Evolutionary conservation across 1,140 invertebrate genomes (phyloP), one percentile per base, ranked within the genome.

Genomic region (Drosophila pseudoobscura): DNA sequence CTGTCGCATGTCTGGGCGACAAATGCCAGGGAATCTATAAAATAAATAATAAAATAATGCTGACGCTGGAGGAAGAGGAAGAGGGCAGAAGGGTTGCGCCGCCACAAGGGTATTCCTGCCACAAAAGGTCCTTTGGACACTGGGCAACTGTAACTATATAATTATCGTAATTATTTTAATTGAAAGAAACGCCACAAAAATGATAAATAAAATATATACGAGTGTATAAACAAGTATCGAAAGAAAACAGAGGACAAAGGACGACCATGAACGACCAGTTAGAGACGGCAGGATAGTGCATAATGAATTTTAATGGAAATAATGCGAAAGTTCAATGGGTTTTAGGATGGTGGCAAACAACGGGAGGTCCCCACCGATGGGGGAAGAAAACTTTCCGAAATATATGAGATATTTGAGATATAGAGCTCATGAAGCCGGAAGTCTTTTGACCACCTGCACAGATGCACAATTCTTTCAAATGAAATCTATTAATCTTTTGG

Each of bases 91-190:
- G 35, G 35, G 35, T 13, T 39, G 35, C 4, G 35, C 4, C 35
- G 11, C 35, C 9, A 11, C 35, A 39, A 39, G 35, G 9, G 35
- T 39, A 39, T 39, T 9, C 22, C 41, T 9, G 24, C 22, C 41
- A 9, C 45, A 7, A 8, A 8, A 15, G n/a, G 26, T 35, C 17
- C 29, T 29, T 13, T 13, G 35, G 35, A 11, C 35, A 11, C 35
- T 1, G 35, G 11, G 35, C 35, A 39, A 17, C 54, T 7, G 43
- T 60, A 22, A 31, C 58, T 11, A 39, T 26, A 60, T 60, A 60
- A 60, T 60, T 60, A 60, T 60, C 51, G 58, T 47, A 60, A 60
- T 60, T 60, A 60, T 60, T 60, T 60, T 60, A 60, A 60, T 60
- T 60, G 47, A 26, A 17, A 49, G 24, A 24, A 54, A 54, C 35